Evolutionary conservation across 30 jellyfish, hydroid and myxozoan genomes (phyloP).

Genomic region (Pelagia noctiluca): DNA sequence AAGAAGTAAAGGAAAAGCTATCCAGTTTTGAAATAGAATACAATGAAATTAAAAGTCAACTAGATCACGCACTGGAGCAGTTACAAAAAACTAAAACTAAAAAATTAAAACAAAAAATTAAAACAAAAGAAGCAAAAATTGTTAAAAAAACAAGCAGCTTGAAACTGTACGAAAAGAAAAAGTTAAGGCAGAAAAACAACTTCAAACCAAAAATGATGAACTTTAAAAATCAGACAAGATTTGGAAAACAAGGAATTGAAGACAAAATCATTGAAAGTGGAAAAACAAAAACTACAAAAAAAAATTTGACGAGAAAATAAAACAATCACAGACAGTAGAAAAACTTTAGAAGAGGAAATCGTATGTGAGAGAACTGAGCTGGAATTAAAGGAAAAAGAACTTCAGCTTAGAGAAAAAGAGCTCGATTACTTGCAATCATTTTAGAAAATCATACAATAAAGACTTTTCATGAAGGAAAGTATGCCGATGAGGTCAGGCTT

Average conservation of each 20-base stretch:
- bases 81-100: no score
- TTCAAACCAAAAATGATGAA: no score
- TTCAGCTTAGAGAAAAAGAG: constrained; percentile 5
- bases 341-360: neutral
- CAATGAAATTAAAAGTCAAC: no score
- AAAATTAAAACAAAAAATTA: no score
- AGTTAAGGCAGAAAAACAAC: no score
- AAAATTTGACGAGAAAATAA: neutral
- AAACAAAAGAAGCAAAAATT: no score
- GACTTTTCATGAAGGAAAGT: constrained; percentile 30
- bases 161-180: no score
- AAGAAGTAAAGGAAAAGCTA: no score
- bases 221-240: no score
- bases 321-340: neutral
- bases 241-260: neutral
- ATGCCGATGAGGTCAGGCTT: constrained; percentile 12
- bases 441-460: neutral
- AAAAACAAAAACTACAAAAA: neutral
- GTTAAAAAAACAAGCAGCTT: no score
- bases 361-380: neutral
- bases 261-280: neutral
- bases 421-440: constrained; percentile 15
- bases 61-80: no score
- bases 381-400: neutral
- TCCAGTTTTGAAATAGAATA: no score